A percentile compares a stretch with the other conserved stretches of the same genome.
Evolutionary conservation across 2,113 vertebrate species (phyloP).

Genomic region (Ibidorhyncha struthersii): DNA sequence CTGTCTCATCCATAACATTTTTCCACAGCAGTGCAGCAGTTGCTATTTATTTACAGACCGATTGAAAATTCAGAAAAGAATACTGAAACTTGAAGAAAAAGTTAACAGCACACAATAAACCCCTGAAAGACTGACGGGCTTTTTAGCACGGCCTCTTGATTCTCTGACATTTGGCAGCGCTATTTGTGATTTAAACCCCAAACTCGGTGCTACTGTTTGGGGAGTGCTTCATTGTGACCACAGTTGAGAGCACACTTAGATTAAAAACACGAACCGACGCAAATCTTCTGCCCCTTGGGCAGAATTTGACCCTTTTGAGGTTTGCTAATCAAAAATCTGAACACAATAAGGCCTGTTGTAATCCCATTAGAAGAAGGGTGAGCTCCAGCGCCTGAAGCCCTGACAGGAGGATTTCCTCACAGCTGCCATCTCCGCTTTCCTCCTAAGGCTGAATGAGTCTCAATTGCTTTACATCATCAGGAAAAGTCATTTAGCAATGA

Average conservation of each 20-base stretch:
- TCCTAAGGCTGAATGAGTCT: background rate
- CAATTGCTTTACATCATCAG: background rate
- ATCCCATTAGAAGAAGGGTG: background rate
- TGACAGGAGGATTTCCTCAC: background rate
- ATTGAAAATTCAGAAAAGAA: background rate
- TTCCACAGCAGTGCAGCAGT: background rate
- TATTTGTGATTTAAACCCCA: background rate
- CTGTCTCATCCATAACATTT: background rate
- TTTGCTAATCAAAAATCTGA: background rate
- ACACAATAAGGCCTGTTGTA: background rate
- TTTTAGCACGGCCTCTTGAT: background rate
- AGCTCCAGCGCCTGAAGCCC: background rate
- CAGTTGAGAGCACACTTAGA: background rate
- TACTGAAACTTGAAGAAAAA: background rate
- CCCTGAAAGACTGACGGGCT: background rate
- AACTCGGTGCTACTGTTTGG: background rate
- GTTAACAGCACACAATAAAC: rapidly evolving
- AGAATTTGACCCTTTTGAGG: background rate
- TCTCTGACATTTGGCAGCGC: background rate
- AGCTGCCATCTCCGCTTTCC: background rate
- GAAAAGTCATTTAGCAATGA: background rate
- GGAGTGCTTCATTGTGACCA: background rate
- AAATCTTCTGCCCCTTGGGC: background rate
- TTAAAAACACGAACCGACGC: background rate
- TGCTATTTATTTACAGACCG: background rate